A percentile compares a stretch with the other conserved stretches of the same genome.
Conservation (phyloP, 2,888 invertebrate species). For the Heteropelma amictum region DNA sequence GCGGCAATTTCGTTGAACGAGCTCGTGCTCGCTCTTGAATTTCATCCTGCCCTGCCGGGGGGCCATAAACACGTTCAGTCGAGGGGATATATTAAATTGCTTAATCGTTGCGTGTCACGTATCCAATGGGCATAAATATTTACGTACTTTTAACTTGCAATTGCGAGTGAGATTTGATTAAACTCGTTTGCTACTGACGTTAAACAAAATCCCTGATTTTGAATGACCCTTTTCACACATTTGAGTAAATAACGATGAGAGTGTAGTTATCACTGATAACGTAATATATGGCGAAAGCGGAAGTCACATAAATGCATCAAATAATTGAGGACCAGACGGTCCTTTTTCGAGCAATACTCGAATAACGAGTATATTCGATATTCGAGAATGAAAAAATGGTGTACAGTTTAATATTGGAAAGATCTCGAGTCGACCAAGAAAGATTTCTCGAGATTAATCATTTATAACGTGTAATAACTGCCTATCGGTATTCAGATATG, state of each 20-base stretch:
- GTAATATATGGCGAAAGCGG: background rate
- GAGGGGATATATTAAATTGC: slow-evolving; percentile 53
- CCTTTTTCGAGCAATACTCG: too few relatives aligned
- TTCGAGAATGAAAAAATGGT: too few relatives aligned
- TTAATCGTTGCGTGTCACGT: slow-evolving; percentile 46
- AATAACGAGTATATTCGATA: too few relatives aligned
- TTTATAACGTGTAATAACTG: too few relatives aligned
- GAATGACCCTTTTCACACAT: background rate
- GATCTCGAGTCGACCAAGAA: too few relatives aligned
- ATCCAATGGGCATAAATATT: slow-evolving; percentile 6
- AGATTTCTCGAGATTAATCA: too few relatives aligned
- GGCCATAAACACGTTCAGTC: slow-evolving; percentile 38
- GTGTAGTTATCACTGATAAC: too few relatives aligned
- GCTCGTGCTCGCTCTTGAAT: slow-evolving; percentile 20
- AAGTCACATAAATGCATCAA: slow-evolving; percentile 19
- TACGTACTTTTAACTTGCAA: background rate
- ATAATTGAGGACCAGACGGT: slow-evolving; percentile 13
- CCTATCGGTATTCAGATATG: too few relatives aligned
- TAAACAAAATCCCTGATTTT: slow-evolving; percentile 28
- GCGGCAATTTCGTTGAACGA: slow-evolving; percentile 49
- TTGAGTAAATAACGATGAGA: background rate
- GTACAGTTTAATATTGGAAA: too few relatives aligned
- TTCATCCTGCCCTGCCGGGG: background rate
- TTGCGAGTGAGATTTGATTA: slow-evolving; percentile 37
- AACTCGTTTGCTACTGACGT: slow-evolving; percentile 34